Percentiles rank a stretch among this genome's conserved stretches.
Evolutionary conservation across 2,113 vertebrate species (phyloP).

Genomic region (Neotragus moschatus): DNA sequence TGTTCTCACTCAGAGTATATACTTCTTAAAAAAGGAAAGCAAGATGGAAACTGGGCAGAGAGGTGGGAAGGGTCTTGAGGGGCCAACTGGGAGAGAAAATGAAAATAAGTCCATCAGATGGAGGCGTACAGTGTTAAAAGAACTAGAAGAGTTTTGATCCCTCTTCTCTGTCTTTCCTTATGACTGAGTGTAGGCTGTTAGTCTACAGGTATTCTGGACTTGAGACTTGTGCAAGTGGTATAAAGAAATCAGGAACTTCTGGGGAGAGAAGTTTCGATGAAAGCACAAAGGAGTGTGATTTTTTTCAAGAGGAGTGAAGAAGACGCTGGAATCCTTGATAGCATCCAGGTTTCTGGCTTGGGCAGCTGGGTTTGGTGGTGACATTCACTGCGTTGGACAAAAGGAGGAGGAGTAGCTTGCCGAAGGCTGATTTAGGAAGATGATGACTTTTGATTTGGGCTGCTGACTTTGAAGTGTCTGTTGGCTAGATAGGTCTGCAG

Average conservation of each 20-base stretch:
- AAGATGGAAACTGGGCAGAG: neutral
- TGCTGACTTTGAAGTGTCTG: conserved; percentile 56
- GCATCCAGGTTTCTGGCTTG: conserved; percentile 15
- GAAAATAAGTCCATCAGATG: neutral
- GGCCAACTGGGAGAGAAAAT: neutral
- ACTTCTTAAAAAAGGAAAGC: neutral
- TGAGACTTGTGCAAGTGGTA: neutral
- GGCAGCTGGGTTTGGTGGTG: neutral
- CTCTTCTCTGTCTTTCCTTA: neutral
- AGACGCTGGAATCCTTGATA: neutral
- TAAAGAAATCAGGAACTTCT: neutral
- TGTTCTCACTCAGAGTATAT: neutral
- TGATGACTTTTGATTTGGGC: conserved; percentile 42
- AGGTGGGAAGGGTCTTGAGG: neutral
- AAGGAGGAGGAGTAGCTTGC: neutral
- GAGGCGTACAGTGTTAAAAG: neutral
- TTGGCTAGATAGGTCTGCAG: conserved; percentile 48
- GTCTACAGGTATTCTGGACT: neutral
- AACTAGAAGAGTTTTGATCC: neutral
- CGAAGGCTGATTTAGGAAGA: neutral
- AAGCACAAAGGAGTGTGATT: neutral
- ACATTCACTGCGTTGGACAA: neutral
- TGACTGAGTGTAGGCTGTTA: neutral
- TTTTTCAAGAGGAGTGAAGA: neutral
- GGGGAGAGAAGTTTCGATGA: neutral